Percentiles rank a stretch among this genome's conserved stretches.
Evolutionary conservation across 2,797 vertebrate species (phyloP).

Genomic region (Crotalus adamanteus): DNA sequence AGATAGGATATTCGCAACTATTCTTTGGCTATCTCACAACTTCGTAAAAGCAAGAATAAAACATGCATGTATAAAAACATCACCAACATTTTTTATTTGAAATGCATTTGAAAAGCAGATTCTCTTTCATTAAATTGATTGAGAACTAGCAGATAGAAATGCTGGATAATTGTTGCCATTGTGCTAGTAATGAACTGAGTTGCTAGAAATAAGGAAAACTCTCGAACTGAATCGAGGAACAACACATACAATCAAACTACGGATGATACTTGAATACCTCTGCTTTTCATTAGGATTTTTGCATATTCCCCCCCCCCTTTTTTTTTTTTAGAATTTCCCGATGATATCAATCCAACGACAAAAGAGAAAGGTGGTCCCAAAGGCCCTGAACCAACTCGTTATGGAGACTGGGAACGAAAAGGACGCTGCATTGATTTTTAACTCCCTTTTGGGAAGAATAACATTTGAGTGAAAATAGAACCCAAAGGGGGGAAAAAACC

Average conservation of each 20-base stretch:
- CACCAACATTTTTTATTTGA: not conserved
- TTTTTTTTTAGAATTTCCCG: conserved; percentile 81
- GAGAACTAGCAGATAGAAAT: not conserved
- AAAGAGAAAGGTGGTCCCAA: conserved; percentile 92
- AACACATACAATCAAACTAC: not conserved
- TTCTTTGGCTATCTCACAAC: not conserved
- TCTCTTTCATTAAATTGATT: not conserved
- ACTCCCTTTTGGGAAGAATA: conserved; percentile 7
- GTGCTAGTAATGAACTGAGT: not conserved
- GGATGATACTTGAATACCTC: not conserved
- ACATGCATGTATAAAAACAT: not conserved
- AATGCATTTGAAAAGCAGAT: not conserved
- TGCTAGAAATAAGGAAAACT: not conserved
- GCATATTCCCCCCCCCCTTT: not conserved
- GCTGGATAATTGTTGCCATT: not conserved
- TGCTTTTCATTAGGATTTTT: conserved; percentile 22
- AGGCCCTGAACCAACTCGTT: conserved; percentile 96
- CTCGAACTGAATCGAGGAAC: not conserved
- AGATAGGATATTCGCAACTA: not conserved
- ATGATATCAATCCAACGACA: conserved; percentile 88
- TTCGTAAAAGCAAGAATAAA: not conserved
- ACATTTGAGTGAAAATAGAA: conserved; percentile 7
- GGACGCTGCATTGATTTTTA: conserved; percentile 97
- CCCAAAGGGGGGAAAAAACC: not conserved
- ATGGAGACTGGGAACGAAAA: conserved; percentile 97